A percentile compares a stretch with the other conserved stretches of the same genome.
These are phyloP conservation scores for Cherax quadricarinatus DNA, from an alignment of 1,140 invertebrate species.

Conservation along the genomic window DNA sequence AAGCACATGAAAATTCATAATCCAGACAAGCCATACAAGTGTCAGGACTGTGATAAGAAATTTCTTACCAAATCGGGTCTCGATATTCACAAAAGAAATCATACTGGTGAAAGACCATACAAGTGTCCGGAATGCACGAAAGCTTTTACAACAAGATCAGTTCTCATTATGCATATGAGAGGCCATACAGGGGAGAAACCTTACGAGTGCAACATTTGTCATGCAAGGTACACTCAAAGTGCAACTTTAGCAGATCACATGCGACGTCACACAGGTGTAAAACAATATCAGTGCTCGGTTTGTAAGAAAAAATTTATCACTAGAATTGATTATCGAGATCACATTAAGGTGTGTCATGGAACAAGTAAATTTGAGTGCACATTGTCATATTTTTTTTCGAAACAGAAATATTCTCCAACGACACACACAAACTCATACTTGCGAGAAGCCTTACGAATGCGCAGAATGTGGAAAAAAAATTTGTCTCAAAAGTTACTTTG, in stretches of 20 bases:
- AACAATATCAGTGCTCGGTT: too few species aligned
- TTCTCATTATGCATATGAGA: slow-evolving; percentile 46
- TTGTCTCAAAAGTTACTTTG: background rate
- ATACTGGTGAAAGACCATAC: slow-evolving; percentile 39
- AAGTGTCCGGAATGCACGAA: slow-evolving; percentile 26
- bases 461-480: slow-evolving; percentile 37
- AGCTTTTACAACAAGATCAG: slow-evolving; percentile 26
- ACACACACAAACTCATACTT: slow-evolving; percentile 41
- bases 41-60: too few species aligned
- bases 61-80: too few species aligned
- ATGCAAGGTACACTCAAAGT: background rate
- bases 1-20: slow-evolving; percentile 47
- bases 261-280: too few species aligned
- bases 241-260: too few species aligned
- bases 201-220: slow-evolving; percentile 59
- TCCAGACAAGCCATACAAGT: too few species aligned
- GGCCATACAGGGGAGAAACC: slow-evolving; percentile 57
- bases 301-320: too few species aligned
- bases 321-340: too few species aligned
- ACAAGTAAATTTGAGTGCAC: too few species aligned
- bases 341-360: too few species aligned
- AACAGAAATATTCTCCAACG: background rate
- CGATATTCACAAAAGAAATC: too few species aligned
- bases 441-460: slow-evolving; percentile 38
- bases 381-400: slow-evolving; percentile 1